These are phyloP conservation scores for Corythornis cristatus DNA, from an alignment of 2,113 vertebrate species.

Conservation along the genomic window DNA sequence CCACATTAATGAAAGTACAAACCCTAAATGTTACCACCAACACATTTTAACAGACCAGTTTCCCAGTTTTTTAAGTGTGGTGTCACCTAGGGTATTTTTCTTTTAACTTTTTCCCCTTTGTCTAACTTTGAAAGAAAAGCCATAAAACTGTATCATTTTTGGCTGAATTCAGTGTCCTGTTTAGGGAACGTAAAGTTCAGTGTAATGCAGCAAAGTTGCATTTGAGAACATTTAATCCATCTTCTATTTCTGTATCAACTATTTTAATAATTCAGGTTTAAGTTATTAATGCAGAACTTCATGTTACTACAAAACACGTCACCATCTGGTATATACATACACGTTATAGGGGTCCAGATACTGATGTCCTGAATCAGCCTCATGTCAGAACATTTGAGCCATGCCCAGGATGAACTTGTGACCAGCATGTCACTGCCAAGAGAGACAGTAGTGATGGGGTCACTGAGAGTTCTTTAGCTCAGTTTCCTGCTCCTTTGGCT, in stretches of 20 bases:
- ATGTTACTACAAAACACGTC: background rate
- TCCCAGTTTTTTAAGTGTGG: conserved; percentile 44
- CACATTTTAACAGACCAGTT: conserved; percentile 46
- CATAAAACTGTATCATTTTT: background rate
- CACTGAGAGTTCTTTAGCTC: conserved; percentile 52
- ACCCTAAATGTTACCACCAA: conserved; percentile 61
- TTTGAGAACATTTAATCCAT: background rate
- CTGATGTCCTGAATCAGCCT: background rate
- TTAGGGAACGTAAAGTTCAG: background rate
- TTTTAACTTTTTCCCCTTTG: background rate
- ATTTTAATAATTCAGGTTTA: background rate
- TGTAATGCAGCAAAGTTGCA: background rate
- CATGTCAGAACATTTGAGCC: background rate
- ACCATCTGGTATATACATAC: background rate
- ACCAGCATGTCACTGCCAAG: conserved; percentile 10
- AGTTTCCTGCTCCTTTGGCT: conserved; percentile 62
- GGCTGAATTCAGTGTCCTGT: background rate
- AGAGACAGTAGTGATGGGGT: conserved; percentile 11
- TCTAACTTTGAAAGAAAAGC: conserved; percentile 19
- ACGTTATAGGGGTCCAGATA: background rate
- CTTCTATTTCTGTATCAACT: background rate
- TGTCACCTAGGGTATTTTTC: conserved; percentile 39
- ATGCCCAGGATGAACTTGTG: conserved; percentile 1
- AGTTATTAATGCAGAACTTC: background rate
- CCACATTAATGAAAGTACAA: conserved; percentile 61